phyloP scores from a whole-genome alignment of 1,140 invertebrate species.

The Drepana arcuata region DNA sequence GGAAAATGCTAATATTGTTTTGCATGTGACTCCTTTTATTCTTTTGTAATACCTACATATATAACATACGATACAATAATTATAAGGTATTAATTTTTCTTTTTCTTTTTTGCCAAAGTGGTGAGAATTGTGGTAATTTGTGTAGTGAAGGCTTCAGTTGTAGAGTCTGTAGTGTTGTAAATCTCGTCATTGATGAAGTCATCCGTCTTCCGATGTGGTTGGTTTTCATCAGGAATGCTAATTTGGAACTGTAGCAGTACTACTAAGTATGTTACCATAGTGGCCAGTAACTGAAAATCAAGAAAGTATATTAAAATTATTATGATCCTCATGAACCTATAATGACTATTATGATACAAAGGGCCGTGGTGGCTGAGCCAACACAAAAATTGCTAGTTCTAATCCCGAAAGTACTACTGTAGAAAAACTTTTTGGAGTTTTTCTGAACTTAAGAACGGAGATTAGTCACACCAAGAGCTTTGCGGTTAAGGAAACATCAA shows the following conservation, averaged over 20 bases:
- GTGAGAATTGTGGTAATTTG: slow-evolving; percentile 42
- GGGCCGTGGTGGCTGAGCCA: too few species aligned
- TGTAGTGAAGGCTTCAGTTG: slow-evolving; percentile 27
- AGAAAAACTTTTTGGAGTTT: too few species aligned
- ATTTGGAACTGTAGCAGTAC: slow-evolving; percentile 81
- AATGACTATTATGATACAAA: too few species aligned
- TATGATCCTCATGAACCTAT: too few species aligned
- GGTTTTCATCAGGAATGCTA: slow-evolving; percentile 74
- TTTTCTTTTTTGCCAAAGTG: slow-evolving; percentile 45
- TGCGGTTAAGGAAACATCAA: too few species aligned
- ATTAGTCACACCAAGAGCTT: too few species aligned
- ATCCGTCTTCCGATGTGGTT: slow-evolving; percentile 14
- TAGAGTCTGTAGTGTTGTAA: slow-evolving; percentile 18
- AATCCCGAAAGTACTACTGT: too few species aligned
- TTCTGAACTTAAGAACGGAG: too few species aligned
- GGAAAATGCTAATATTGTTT: too few species aligned
- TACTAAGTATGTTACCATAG: slow-evolving; percentile 80
- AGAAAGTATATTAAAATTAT: not conserved
- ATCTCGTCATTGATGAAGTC: slow-evolving; percentile 13
- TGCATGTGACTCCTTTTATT: too few species aligned
- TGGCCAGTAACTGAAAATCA: slow-evolving; percentile 72
- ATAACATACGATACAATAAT: not conserved
- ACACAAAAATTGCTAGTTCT: too few species aligned
- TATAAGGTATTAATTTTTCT: slow-evolving; percentile 32
- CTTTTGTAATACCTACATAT: too few species aligned